Percentiles rank a stretch among this genome's conserved stretches.
phyloP scores from a whole-genome alignment of 2,113 vertebrate genomes.

The Limnothrissa miodon region DNA sequence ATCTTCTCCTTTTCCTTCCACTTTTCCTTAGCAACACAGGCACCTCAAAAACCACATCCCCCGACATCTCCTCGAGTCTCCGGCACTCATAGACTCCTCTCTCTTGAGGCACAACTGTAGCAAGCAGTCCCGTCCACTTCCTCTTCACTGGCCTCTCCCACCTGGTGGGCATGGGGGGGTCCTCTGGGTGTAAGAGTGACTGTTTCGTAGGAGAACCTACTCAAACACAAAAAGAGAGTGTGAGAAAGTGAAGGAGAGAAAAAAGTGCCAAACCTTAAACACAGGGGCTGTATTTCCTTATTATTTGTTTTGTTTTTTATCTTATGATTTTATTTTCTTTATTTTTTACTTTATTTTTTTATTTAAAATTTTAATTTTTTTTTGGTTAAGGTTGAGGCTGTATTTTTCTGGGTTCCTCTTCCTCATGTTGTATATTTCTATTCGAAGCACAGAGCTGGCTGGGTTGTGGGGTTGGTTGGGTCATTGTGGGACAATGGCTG shows the following conservation, averaged over 20 bases:
- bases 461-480: neutral
- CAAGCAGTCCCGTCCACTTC: too few species aligned
- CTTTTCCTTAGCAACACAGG: too few species aligned
- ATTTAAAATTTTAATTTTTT: neutral
- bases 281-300: constrained; percentile 45
- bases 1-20: neutral
- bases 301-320: constrained; percentile 21
- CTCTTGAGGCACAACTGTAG: neutral
- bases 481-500: too few species aligned
- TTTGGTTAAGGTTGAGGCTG: neutral
- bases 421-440: constrained; percentile 12
- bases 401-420: constrained; percentile 17
- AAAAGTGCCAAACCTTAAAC: constrained; percentile 66
- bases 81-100: neutral
- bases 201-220: neutral
- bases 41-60: too few species aligned
- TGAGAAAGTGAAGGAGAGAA: constrained; percentile 15
- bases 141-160: neutral
- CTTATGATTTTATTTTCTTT: constrained; percentile 36
- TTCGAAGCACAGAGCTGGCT: neutral
- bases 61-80: too few species aligned
- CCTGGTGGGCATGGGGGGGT: neutral
- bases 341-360: constrained; percentile 35
- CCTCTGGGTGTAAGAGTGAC: neutral
- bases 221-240: neutral